Evolutionary conservation across 92 coral and sea anemone species (phyloP).

Genomic region (Muricea muricata): DNA sequence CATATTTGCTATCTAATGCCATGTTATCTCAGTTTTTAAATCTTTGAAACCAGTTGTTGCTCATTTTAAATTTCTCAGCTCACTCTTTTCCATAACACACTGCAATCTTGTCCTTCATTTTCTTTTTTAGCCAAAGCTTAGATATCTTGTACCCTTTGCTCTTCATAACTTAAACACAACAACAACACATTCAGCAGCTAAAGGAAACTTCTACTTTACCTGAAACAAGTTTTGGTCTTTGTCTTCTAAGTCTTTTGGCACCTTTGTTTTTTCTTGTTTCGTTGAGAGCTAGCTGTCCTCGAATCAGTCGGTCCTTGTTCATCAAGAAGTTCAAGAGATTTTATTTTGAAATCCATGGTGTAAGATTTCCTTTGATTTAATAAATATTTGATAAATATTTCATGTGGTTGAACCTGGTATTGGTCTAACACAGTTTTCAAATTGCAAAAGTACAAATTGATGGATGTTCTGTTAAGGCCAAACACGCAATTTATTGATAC

Average conservation of each 20-base stretch:
- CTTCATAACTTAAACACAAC: slow-evolving; percentile 70
- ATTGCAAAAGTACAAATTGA: too few species aligned
- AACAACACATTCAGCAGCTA: slow-evolving; percentile 59
- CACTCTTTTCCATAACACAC: not conserved
- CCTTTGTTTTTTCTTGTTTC: slow-evolving; percentile 46
- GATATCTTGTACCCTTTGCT: slow-evolving; percentile 45
- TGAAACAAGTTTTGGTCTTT: slow-evolving; percentile 36
- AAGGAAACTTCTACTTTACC: slow-evolving; percentile 60
- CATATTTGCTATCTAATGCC: slow-evolving; percentile 40
- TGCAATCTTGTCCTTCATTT: slow-evolving; percentile 19
- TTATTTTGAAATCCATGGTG: slow-evolving; percentile 56
- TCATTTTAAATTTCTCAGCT: not conserved
- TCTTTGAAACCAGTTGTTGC: not conserved
- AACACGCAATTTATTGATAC: too few species aligned
- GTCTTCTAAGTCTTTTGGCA: too few species aligned
- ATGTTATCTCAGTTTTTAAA: slow-evolving; percentile 6
- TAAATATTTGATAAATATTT: too few species aligned
- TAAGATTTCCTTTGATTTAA: slow-evolving; percentile 40
- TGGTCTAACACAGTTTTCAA: too few species aligned
- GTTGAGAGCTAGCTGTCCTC: too few species aligned
- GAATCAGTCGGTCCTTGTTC: too few species aligned
- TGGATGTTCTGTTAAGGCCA: too few species aligned
- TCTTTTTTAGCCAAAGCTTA: slow-evolving; percentile 51
- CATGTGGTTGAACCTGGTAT: too few species aligned
- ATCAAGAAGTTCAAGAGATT: slow-evolving; percentile 55